Evolutionary conservation across 2,888 invertebrate genomes (phyloP).

Genomic region (Ashinkailepas kermadecensis): DNA sequence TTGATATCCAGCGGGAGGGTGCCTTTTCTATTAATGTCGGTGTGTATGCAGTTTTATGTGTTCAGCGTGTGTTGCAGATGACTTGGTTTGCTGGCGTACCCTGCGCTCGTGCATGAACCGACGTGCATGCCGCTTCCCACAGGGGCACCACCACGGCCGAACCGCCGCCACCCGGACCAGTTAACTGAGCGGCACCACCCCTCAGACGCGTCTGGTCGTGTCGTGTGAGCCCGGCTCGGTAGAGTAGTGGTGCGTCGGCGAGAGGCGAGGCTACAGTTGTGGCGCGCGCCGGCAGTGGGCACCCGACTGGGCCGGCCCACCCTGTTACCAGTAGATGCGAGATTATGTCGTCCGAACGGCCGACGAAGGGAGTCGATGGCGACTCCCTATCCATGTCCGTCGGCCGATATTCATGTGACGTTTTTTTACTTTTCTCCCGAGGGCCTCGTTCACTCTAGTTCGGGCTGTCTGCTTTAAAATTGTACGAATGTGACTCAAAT

Average conservation of each 20-base stretch:
- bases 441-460: not conserved
- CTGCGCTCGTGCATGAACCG: no score
- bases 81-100: not conserved
- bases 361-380: no score
- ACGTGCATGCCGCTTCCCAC: no score
- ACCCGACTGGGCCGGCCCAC: not conserved
- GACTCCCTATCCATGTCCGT: no score
- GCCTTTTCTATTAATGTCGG: slow-evolving; percentile 17
- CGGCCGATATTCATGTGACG: not conserved
- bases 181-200: no score
- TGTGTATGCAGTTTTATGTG: slow-evolving; percentile 10
- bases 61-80: not conserved
- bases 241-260: no score
- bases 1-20: slow-evolving; percentile 16
- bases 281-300: not conserved
- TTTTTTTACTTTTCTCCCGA: not conserved
- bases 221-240: no score
- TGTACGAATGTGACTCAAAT: slow-evolving; percentile 4
- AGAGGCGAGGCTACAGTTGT: no score
- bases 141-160: no score
- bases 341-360: not conserved
- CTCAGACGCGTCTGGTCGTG: no score
- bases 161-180: no score
- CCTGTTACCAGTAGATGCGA: slow-evolving; percentile 6
- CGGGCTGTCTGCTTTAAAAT: slow-evolving; percentile 14